Evolutionary conservation across 1,140 invertebrate genomes (phyloP).

Genomic region (Bombus ignitus): DNA sequence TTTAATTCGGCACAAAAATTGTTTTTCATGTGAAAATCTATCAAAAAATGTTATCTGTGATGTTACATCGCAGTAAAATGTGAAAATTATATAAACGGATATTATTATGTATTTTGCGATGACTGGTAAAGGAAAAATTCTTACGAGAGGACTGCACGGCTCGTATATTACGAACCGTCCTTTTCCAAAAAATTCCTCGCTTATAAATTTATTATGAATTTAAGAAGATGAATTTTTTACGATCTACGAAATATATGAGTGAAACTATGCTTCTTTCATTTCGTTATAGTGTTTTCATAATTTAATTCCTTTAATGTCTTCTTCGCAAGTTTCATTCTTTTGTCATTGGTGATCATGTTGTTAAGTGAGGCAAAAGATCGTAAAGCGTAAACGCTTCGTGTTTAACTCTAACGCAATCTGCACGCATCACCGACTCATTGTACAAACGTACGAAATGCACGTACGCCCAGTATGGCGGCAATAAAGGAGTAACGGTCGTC

Average conservation of each 20-base stretch:
- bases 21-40: neutral
- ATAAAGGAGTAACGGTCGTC: neutral
- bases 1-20: neutral
- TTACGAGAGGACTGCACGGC: neutral
- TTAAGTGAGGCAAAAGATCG: neutral
- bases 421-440: neutral
- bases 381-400: neutral
- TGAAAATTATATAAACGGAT: neutral
- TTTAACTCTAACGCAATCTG: neutral
- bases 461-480: neutral
- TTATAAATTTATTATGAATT: too few species aligned
- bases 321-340: neutral
- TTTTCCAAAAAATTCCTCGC: too few species aligned
- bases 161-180: too few species aligned
- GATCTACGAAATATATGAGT: too few species aligned
- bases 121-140: neutral
- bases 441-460: neutral
- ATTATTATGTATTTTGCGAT: neutral
- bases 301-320: neutral
- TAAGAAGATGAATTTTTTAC: too few species aligned
- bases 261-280: neutral
- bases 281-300: neutral
- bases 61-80: too few species aligned
- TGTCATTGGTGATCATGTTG: neutral
- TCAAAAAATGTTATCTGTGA: neutral